Conservation (phyloP, 2,797 vertebrate genomes). For the Masticophis lateralis region DNA sequence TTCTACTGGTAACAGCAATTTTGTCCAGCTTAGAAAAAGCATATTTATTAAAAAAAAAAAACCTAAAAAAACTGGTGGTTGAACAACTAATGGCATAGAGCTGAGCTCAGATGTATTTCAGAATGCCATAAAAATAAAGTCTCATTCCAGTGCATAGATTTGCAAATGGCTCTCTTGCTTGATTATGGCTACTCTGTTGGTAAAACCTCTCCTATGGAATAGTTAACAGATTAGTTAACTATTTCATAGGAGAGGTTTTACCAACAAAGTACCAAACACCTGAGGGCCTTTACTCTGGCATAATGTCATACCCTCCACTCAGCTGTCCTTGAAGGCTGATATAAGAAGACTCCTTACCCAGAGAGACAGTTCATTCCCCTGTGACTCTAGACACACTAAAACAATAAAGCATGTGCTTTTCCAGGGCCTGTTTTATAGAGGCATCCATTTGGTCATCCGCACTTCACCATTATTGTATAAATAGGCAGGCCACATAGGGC, state of each 20-base stretch:
- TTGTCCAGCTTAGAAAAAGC: slow-evolving; percentile 36
- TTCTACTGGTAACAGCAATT: slow-evolving; percentile 47
- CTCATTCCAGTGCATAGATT: not conserved
- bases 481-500: not conserved
- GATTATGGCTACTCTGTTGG: not conserved
- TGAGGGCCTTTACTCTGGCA: not conserved
- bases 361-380: not conserved
- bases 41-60: not conserved
- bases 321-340: not conserved
- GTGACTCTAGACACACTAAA: not conserved
- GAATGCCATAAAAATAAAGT: not conserved
- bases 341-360: not conserved
- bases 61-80: not conserved
- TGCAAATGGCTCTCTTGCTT: not conserved
- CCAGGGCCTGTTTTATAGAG: not conserved
- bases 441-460: not conserved
- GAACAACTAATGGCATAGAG: slow-evolving; percentile 21
- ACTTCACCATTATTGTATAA: not conserved
- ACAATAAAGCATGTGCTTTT: not conserved
- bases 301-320: not conserved
- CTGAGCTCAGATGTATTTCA: not conserved
- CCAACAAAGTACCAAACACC: not conserved
- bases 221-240: not conserved
- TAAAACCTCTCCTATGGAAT: not conserved
- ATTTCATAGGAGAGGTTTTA: no score